Evolutionary conservation across 2,113 vertebrate species (phyloP).

Genomic region (Hystrix cristata): DNA sequence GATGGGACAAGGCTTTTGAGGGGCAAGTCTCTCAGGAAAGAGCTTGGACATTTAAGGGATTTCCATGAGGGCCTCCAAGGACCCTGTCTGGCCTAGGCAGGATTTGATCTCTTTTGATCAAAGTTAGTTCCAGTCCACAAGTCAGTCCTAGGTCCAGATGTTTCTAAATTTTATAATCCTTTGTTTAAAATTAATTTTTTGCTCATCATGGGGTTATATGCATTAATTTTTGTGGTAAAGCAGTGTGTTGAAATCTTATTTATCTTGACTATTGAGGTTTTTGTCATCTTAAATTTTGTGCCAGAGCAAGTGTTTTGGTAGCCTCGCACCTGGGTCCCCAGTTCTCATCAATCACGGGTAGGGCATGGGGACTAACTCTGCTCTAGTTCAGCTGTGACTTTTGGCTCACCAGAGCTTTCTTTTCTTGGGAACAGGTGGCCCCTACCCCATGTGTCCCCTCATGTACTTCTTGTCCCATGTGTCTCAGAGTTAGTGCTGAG

Average conservation of each 20-base stretch:
- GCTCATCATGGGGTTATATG: neutral
- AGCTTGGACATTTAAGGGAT: neutral
- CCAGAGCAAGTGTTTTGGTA: neutral
- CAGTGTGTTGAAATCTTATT: neutral
- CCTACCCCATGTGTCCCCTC: too few relatives aligned
- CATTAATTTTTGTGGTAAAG: constrained; percentile 5
- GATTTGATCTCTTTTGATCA: neutral
- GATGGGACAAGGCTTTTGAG: neutral
- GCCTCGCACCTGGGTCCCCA: neutral
- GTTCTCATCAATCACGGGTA: neutral
- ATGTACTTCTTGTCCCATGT: accelerated
- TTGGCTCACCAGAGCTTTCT: neutral
- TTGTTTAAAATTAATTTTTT: constrained; percentile 39
- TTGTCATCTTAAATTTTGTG: neutral
- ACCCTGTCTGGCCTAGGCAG: neutral
- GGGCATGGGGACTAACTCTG: neutral
- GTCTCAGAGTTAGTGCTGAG: neutral
- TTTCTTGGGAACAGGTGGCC: neutral
- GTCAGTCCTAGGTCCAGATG: neutral
- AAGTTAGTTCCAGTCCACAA: neutral
- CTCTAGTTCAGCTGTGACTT: neutral
- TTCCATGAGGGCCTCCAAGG: neutral
- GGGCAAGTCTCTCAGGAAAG: neutral
- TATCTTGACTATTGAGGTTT: neutral
- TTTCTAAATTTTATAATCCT: neutral